Percentiles rank a stretch among this genome's conserved stretches.
phyloP scores from a whole-genome alignment of 2,113 vertebrate species.

The Chiloscyllium plagiosum region DNA sequence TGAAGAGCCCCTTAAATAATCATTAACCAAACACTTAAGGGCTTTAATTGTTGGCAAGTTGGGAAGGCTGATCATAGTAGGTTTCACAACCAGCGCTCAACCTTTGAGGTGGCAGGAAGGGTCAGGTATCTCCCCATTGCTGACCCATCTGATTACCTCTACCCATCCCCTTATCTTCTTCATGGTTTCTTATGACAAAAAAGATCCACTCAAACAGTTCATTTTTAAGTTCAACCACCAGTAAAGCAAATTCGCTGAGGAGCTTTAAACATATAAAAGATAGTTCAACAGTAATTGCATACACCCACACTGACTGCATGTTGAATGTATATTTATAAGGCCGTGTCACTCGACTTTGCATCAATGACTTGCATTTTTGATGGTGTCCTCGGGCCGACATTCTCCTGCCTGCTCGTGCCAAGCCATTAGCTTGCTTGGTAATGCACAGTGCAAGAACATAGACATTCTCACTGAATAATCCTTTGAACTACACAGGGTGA shows the following conservation, averaged over 20 bases:
- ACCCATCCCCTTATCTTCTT: no score
- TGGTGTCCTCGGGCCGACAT: neutral
- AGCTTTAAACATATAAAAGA: neutral
- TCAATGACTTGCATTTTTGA: neutral
- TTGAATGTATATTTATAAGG: neutral
- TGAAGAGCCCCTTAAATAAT: no score
- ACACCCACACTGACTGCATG: neutral
- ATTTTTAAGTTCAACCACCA: neutral
- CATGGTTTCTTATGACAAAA: no score
- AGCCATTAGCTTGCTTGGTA: neutral
- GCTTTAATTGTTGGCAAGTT: no score
- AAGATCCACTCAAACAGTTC: no score
- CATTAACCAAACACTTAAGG: no score
- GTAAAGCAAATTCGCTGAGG: neutral
- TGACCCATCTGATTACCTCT: no score
- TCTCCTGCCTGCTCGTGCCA: neutral
- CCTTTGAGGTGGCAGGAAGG: no score
- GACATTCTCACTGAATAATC: neutral
- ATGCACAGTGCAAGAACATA: neutral
- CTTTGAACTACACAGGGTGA: no score
- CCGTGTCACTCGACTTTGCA: neutral
- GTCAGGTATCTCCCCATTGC: no score
- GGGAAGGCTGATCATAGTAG: no score
- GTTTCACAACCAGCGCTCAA: no score
- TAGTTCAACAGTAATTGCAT: neutral